Conservation (phyloP, 2,113 vertebrate genomes). For the Hucho hucho region DNA sequence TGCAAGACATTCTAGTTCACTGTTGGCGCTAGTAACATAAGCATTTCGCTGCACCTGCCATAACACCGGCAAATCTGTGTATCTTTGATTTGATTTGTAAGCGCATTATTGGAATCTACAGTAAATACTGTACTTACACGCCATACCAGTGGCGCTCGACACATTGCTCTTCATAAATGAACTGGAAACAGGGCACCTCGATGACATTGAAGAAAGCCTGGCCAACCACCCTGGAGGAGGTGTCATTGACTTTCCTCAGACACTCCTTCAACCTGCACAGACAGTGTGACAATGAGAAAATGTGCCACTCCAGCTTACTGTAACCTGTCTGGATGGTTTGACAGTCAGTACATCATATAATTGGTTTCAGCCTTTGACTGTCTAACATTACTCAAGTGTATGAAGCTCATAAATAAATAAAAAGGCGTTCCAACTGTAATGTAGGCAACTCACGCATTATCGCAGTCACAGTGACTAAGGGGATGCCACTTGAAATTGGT, state of each 20-base stretch:
- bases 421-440: too few species aligned
- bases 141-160: constrained; percentile 87
- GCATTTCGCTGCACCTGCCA: too few species aligned
- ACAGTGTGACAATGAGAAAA: constrained; percentile 15
- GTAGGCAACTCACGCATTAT: constrained; percentile 75
- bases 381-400: too few species aligned
- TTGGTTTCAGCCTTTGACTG: neutral
- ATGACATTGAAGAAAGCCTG: constrained; percentile 90
- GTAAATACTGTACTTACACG: constrained; percentile 77
- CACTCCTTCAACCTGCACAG: constrained; percentile 81
- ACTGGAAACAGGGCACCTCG: constrained; percentile 84
- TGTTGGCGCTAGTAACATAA: too few species aligned
- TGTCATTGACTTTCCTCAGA: constrained; percentile 81
- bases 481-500: constrained; percentile 88
- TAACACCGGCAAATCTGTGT: too few species aligned
- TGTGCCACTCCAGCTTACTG: neutral
- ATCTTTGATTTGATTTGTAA: neutral
- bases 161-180: constrained; percentile 82
- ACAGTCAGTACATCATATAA: neutral
- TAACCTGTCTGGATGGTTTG: neutral
- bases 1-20: too few species aligned
- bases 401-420: too few species aligned
- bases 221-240: constrained; percentile 81
- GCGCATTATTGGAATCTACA: too few species aligned
- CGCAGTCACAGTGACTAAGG: constrained; percentile 89